Conservation (phyloP, 2,113 vertebrate genomes). For the Neopipo cinnamomea region DNA sequence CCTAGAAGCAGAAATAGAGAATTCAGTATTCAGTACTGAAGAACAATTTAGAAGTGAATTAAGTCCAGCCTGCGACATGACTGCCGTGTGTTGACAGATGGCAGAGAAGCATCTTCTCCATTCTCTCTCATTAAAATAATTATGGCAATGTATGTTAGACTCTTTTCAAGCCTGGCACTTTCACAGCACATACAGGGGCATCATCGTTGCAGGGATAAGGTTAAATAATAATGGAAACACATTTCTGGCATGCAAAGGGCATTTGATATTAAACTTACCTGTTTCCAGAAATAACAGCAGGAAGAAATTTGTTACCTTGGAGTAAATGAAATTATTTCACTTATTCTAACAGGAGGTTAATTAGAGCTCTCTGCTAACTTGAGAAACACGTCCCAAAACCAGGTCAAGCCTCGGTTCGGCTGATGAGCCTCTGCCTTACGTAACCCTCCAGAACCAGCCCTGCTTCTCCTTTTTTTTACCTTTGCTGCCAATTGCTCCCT, state of each 20-base stretch:
- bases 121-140: constrained; percentile 65
- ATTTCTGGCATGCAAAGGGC: constrained; percentile 40
- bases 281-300: constrained; percentile 64
- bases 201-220: background rate
- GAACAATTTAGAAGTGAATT: constrained; percentile 35
- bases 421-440: constrained; percentile 36
- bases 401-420: constrained; percentile 32
- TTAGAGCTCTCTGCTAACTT: constrained; percentile 55
- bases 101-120: constrained; percentile 39
- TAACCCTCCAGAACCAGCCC: constrained; percentile 42
- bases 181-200: background rate
- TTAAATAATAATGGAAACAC: constrained; percentile 46
- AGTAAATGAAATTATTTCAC: constrained; percentile 43
- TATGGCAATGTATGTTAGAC: constrained; percentile 55
- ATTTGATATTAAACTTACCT: constrained; percentile 33
- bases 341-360: constrained; percentile 63
- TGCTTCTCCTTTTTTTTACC: background rate
- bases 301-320: constrained; percentile 28
- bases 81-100: constrained; percentile 53
- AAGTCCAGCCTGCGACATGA: background rate
- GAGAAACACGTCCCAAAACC: constrained; percentile 36
- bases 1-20: constrained; percentile 34
- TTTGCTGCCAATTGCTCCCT: constrained; percentile 59
- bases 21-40: constrained; percentile 41
- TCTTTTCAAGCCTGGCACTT: constrained; percentile 48